These are phyloP conservation scores for Mixornis gularis DNA, from an alignment of 2,113 vertebrate genomes.

Conservation along the genomic window DNA sequence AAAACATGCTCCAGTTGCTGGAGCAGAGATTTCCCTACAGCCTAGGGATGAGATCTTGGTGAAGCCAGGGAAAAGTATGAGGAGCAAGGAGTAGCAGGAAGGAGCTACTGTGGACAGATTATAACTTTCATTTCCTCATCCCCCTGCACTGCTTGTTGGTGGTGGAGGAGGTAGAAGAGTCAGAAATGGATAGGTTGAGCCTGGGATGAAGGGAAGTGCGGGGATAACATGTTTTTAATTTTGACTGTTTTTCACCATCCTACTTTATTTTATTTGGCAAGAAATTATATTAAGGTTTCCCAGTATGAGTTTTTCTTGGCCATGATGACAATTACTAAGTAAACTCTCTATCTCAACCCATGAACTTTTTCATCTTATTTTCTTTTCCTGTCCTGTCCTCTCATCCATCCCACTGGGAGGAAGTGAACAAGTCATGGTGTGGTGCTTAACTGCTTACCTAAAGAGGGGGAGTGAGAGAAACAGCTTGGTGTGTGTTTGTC, in stretches of 20 bases:
- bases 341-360: neutral
- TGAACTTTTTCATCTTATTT: neutral
- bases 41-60: too few relatives aligned
- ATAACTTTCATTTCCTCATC: neutral
- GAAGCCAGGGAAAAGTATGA: neutral
- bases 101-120: neutral
- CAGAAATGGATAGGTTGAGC: neutral
- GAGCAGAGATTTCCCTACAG: neutral
- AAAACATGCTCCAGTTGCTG: neutral
- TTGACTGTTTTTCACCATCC: neutral
- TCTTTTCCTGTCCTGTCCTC: neutral
- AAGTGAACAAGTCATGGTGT: neutral
- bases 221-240: neutral
- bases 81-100: neutral
- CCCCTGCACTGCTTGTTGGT: rapidly evolving
- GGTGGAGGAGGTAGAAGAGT: neutral
- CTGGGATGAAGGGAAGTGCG: neutral
- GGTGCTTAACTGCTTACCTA: neutral
- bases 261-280: neutral
- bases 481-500: neutral
- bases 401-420: neutral
- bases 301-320: neutral
- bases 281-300: neutral
- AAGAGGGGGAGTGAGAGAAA: neutral
- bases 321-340: neutral